Evolutionary conservation across 2,797 vertebrate species (phyloP), one percentile per base, ranked within the genome.

Genomic region (Xenops minutus): DNA sequence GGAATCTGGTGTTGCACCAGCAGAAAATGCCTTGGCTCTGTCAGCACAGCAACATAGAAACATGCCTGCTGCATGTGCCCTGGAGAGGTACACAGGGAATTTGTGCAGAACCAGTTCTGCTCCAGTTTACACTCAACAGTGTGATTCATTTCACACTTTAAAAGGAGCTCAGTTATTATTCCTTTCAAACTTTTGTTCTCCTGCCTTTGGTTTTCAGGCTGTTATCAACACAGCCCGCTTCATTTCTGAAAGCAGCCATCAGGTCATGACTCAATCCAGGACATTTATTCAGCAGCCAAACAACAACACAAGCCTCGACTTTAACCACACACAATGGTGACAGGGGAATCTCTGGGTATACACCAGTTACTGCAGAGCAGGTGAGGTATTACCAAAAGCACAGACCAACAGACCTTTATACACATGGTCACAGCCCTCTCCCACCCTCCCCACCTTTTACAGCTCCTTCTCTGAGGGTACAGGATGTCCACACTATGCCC

Each of bases 51-150:
- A 15, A 48, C 13, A 51, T 1, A 74, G 41, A 92, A 83, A 89
- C 3, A 22, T 0, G 0, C 30, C 26, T 54, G 32, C 44, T 49
- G 30, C 22, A 11, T 3, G 10, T 36, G 29, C 41, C 27, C 66
- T 66, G 29, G 39, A 69, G 19, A 74, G 10, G 12, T 29, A 58
- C 20, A 58, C 18, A 66, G 11, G 12, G 41, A 67, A 76, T 36
- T 62, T 30, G 9, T 32, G 44, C 14, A 83, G 61, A 43, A 90
- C 24, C 27, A 63, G 14, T 80, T 92, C 68, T 68, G 72, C 37
- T 52, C 43, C 52, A 49, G 15, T 51, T 82, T n/a, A 75, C 29
- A 20, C 68, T 68, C 32, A 36, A 7, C 10, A 4, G 7, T 15
- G 21, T 48, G 4, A 68, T 15, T 81, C 72, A 80, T 39, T 66